Evolutionary conservation across 2,797 vertebrate species (phyloP), one percentile per base, ranked within the genome.

Genomic region (Hirundo rustica): DNA sequence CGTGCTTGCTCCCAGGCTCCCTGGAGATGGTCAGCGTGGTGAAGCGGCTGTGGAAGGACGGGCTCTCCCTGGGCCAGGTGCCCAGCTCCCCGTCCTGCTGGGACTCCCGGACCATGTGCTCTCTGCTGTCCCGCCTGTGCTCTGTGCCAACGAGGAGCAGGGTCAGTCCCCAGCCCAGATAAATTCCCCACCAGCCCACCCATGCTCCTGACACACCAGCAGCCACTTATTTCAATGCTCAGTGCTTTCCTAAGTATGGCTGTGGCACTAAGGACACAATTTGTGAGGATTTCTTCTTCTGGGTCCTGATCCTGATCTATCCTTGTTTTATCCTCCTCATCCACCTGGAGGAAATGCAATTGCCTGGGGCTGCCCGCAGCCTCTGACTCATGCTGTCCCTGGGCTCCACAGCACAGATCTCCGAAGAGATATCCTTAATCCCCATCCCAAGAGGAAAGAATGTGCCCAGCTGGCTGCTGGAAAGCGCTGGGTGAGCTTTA

Each of bases 171-270:
- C 8, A 58, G 55, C 53, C 18, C 47, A 36, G 32, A 17, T 0
- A 0, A 64, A 11, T 22, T 30, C 50, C 36, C 2, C 18, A 5
- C 54, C 62, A 60, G 16, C 60, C 50, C 58, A 10, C 1, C 47
- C 1, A 0, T 1, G 0, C n/a, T 77, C 57, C 73, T 0, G 0
- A 48, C 54, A 47, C 70, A 26, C 13, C 51, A 18, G 62, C 18
- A 85, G 22, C 53, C 23, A 1, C 45, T 44, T 7, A 5, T 47
- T 48, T 22, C 55, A 62, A 5, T 0, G 3, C 57, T 67, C 30
- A 34, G 40, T 55, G 34, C 40, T 55, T 70, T 47, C 66, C 67
- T 22, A 42, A 19, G 9, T 27, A 60, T 47, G 60, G 21, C 48
- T 32, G 48, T 20, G 45, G 18, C 60, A 68, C 8, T 29, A 53